Evolutionary conservation across 2,888 invertebrate species (phyloP).

Genomic region (Macropis europaea): DNA sequence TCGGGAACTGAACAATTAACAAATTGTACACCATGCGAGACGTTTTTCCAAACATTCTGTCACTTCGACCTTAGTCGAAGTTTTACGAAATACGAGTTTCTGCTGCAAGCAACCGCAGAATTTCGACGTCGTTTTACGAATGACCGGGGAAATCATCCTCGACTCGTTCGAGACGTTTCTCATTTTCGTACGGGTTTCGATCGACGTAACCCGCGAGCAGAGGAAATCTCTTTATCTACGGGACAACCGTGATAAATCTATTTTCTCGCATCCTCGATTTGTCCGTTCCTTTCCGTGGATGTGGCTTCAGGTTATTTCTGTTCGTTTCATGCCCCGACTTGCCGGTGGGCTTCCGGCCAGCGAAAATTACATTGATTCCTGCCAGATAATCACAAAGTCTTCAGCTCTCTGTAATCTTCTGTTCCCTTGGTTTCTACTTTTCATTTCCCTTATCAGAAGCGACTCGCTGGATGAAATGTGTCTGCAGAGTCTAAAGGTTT

Average conservation of each 20-base stretch:
- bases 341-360: background rate
- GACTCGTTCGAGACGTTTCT: too few relatives aligned
- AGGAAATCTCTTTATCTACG: background rate
- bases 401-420: conserved; percentile 2
- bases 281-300: background rate
- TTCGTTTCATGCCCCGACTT: background rate
- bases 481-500: background rate
- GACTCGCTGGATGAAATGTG: background rate
- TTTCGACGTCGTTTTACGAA: too few relatives aligned
- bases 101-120: too few relatives aligned
- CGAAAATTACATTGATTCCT: conserved; percentile 24
- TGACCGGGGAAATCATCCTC: background rate
- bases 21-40: too few relatives aligned
- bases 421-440: background rate
- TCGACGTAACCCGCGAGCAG: background rate
- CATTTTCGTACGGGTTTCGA: background rate
- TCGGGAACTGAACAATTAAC: too few relatives aligned
- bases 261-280: background rate
- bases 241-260: background rate
- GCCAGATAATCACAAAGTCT: background rate
- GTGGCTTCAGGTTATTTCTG: background rate
- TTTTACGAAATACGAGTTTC: too few relatives aligned
- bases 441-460: background rate
- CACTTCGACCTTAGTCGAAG: too few relatives aligned
- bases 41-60: too few relatives aligned